Conservation (phyloP, 1,140 invertebrate species). For the Aporrectodea caliginosa region DNA sequence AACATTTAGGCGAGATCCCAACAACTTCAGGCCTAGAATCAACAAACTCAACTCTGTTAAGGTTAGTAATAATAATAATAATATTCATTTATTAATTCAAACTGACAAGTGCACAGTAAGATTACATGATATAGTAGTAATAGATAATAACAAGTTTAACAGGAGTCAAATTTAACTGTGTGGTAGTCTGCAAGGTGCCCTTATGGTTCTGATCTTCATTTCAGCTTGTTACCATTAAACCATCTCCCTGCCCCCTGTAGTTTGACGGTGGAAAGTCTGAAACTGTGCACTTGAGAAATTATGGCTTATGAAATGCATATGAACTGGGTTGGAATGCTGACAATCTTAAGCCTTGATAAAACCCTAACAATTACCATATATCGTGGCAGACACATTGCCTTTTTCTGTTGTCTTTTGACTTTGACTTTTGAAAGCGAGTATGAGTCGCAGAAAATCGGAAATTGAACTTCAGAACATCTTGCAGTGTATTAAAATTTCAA, state of each 20-base stretch:
- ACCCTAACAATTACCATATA: background rate
- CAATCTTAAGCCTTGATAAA: background rate
- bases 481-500: background rate
- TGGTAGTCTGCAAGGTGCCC: too few relatives aligned
- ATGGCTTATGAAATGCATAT: background rate
- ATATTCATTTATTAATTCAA: too few relatives aligned
- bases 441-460: too few relatives aligned
- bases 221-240: background rate
- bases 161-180: too few relatives aligned
- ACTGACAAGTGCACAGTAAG: too few relatives aligned
- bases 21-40: slow-evolving; percentile 96
- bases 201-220: background rate
- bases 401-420: too few relatives aligned
- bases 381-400: too few relatives aligned
- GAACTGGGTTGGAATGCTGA: background rate
- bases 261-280: background rate
- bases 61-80: slow-evolving; percentile 61
- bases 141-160: too few relatives aligned
- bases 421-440: too few relatives aligned
- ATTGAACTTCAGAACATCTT: too few relatives aligned
- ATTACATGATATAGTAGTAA: background rate
- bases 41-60: slow-evolving; percentile 96
- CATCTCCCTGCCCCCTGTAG: background rate
- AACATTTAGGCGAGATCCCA: slow-evolving; percentile 96
- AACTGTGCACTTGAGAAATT: background rate